phyloP scores from a whole-genome alignment of 2,888 invertebrate genomes.

The Scaptomyza parva region DNA sequence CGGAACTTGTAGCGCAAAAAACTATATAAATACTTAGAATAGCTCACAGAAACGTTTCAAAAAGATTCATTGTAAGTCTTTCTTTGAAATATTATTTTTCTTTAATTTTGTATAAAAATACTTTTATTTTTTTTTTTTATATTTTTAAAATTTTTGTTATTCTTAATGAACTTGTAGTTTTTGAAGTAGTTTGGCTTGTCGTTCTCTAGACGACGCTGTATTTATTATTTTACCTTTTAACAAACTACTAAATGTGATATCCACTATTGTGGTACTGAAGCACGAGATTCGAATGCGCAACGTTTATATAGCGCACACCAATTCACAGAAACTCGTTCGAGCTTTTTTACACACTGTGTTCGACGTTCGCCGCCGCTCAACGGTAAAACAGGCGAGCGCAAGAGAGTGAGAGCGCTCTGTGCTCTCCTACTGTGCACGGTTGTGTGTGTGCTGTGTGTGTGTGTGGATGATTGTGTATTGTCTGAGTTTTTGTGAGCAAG shows the following conservation, averaged over 20 bases:
- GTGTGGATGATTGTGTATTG: conserved; percentile 9
- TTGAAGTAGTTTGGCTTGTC: conserved; percentile 49
- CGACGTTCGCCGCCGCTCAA: conserved; percentile 52
- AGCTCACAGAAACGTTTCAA: conserved; percentile 33
- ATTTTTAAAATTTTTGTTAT: conserved; percentile 12
- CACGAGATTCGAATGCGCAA: conserved; percentile 82
- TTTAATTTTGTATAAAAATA: conserved; percentile 6
- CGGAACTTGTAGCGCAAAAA: conserved; percentile 59
- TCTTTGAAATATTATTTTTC: conserved; percentile 9
- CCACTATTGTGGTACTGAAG: conserved; percentile 84
- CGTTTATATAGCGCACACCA: conserved; percentile 83
- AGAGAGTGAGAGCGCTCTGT: conserved; percentile 33
- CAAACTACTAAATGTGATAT: conserved; percentile 81
- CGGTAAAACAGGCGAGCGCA: conserved; percentile 54
- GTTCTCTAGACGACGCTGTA: conserved; percentile 29
- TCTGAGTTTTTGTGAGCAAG: conserved; percentile 32
- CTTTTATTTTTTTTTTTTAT: conserved; percentile 5
- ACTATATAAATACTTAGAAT: conserved; percentile 29
- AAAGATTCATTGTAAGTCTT: conserved; percentile 18
- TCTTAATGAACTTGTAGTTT: conserved; percentile 39
- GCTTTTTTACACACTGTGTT: conserved; percentile 58
- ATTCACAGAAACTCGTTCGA: conserved; percentile 63
- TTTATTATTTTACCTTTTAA: conserved; percentile 68
- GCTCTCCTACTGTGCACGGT: conserved; percentile 40
- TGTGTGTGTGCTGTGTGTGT: conserved; percentile 5